Conservation (phyloP, 1,140 invertebrate species). For the Gryon sp. region DNA sequence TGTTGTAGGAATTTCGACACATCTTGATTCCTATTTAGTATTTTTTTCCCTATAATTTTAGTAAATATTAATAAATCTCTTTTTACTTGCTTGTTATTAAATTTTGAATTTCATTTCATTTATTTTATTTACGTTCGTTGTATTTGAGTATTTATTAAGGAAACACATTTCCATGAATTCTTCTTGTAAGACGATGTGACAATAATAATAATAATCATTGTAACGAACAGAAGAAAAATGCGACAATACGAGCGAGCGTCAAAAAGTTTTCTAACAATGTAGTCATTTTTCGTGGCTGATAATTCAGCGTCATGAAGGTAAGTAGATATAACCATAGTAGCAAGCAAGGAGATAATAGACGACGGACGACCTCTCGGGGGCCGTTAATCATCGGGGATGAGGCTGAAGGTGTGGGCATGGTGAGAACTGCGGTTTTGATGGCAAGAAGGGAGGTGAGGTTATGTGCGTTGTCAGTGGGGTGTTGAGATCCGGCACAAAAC, state of each 20-base stretch:
- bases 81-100: no score
- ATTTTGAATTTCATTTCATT: no score
- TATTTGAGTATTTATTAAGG: no score
- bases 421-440: conserved; percentile 64
- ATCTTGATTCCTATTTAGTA: no score
- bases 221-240: conserved; percentile 43
- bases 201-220: conserved; percentile 35
- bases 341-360: conserved; percentile 65
- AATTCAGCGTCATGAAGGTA: conserved; percentile 61
- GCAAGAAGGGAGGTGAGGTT: conserved; percentile 53
- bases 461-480: conserved; percentile 56
- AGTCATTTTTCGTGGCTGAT: conserved; percentile 61
- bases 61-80: no score
- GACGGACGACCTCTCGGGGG: conserved; percentile 70
- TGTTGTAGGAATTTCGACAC: no score
- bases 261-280: conserved; percentile 61
- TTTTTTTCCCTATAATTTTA: no score
- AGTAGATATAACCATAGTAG: conserved; percentile 64
- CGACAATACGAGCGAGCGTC: conserved; percentile 47
- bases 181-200: conserved; percentile 17
- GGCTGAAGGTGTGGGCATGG: conserved; percentile 55
- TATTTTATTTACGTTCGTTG: no score
- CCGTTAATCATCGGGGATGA: conserved; percentile 75
- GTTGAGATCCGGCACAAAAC: conserved; percentile 67
- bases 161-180: conserved; percentile 26